Evolutionary conservation across 2,113 vertebrate species (phyloP), one percentile per base, ranked within the genome.

Genomic region (Peromyscus californicus): DNA sequence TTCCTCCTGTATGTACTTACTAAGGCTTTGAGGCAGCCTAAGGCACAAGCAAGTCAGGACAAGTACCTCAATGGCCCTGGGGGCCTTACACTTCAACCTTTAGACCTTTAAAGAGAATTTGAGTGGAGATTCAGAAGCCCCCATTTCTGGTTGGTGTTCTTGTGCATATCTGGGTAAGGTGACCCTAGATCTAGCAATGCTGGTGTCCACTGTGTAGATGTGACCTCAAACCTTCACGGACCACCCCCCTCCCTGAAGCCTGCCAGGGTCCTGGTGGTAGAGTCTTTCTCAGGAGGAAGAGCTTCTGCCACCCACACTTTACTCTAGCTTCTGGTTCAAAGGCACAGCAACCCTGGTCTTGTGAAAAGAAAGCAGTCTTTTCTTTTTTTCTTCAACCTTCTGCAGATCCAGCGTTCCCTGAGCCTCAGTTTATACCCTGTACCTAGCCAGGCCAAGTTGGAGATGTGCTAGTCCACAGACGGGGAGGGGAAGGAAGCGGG

Each of bases 301-400:
- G 15, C 54, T 72, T n/a, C 65, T 29, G 31, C 36, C 11, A 10
- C 29, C 31, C 11, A 1, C n/a, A 42, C 22, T 26, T 80, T 33
- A 17, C 7, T 19, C 54, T 59, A 31, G 39, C 36, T 57, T 84
- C 79, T 26, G 61, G 74, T 54, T 42, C 39, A 24, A 63, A 93
- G 57, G 90, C n/a, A 57, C 51, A 1, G 31, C 83, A 59, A 59
- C 59, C 8, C 6, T 51, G 13, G 48, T 39, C 42, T 70, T 48
- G 17, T 19, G 72, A 63, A 36, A 13, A 72, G 54, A 45, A 45
- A 33, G 61, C 15, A 15, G 59, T 48, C 79, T 61, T 74, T 33
- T 84, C 12, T 80, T 10, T 45, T 45, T 51, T 78, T 45, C 57
- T 94, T 70, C 92, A 48, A 96, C 95, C 98, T 98, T 97, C 98